Percentiles rank a stretch among this genome's conserved stretches.
Evolutionary conservation across 2,888 invertebrate species (phyloP).

Genomic region (Synanthedon formicaeformis): DNA sequence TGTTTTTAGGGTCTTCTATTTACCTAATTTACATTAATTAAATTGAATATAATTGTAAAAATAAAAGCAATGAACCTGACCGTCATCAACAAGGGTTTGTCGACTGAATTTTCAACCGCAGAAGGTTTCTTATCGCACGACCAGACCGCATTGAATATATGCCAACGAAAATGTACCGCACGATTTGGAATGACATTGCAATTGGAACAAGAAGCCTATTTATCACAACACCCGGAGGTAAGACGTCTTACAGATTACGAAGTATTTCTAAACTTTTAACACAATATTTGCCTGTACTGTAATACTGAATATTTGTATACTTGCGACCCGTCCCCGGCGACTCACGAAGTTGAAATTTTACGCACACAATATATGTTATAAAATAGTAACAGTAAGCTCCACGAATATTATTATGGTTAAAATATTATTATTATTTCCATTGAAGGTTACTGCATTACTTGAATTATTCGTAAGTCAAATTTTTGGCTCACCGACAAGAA

Average conservation of each 20-base stretch:
- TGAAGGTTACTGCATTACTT: constrained; percentile 37
- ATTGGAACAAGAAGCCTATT: constrained; percentile 46
- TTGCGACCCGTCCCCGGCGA: too few relatives aligned
- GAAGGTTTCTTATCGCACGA: constrained; percentile 40
- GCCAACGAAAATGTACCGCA: constrained; percentile 33
- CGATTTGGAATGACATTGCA: constrained; percentile 38
- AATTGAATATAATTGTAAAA: too few relatives aligned
- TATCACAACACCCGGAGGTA: constrained; percentile 49
- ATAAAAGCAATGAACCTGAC: constrained; percentile 27
- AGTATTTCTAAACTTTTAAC: too few relatives aligned
- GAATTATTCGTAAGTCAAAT: constrained; percentile 32
- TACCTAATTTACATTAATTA: too few relatives aligned
- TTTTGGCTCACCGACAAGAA: constrained; percentile 21
- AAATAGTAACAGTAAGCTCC: too few relatives aligned
- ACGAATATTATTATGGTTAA: too few relatives aligned
- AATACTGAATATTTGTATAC: too few relatives aligned
- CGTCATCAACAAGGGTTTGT: constrained; percentile 29
- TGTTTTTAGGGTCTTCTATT: too few relatives aligned
- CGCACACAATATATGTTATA: too few relatives aligned
- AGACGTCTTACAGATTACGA: not conserved
- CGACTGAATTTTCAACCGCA: constrained; percentile 21
- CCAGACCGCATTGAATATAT: constrained; percentile 24
- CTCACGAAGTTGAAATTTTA: too few relatives aligned
- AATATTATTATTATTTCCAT: not conserved
- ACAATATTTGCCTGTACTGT: too few relatives aligned